Evolutionary conservation across 2,888 invertebrate genomes (phyloP), one percentile per base, ranked within the genome.

Genomic region (Keiferia lycopersicella): DNA sequence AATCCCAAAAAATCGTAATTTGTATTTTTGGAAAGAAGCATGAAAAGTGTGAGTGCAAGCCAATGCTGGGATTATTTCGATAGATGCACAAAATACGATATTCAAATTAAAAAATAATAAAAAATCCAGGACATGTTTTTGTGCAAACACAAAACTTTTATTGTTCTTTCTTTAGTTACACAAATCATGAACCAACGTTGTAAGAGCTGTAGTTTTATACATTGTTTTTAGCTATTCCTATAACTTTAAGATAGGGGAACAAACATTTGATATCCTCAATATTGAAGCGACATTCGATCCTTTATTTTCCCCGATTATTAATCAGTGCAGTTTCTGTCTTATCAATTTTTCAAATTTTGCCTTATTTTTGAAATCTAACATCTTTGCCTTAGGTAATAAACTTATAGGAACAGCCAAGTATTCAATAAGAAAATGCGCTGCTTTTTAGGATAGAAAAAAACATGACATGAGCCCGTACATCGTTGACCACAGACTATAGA

Each of bases 41-140:
- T 87, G 78, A 80, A 82, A 75, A 76, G 83, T 85, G 87, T 85
- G 70, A 87, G 90, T 88, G 89, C 90, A 90, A 89, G 88, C 89
- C 88, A 88, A 88, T 88, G 83, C 81, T 73, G 79, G 82, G 80
- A 67, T 68, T 71, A 69, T 59, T 38, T 62, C 26, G 22, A 62
- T 53, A 63, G 64, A 65, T 63, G 60, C 63, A 64, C 56, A 41
- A 66, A 53, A 66, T 61, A 62, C 30, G 64, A 65, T 53, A 66
- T 60, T 72, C 67, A 69, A 71, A 67, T 72, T 77, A 72, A 77
- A 70, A 75, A 73, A 76, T 73, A 72, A 74, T 73, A 76, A 72
- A 78, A 74, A 73, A 74, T 66, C 67, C 69, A 75, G 69, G 72
- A 74, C 70, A 69, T 68, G 65, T 76, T 78, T 81, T 81, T 86